These are phyloP conservation scores for Calliphora vicina DNA, from an alignment of 1,140 invertebrate genomes.

Conservation along the genomic window DNA sequence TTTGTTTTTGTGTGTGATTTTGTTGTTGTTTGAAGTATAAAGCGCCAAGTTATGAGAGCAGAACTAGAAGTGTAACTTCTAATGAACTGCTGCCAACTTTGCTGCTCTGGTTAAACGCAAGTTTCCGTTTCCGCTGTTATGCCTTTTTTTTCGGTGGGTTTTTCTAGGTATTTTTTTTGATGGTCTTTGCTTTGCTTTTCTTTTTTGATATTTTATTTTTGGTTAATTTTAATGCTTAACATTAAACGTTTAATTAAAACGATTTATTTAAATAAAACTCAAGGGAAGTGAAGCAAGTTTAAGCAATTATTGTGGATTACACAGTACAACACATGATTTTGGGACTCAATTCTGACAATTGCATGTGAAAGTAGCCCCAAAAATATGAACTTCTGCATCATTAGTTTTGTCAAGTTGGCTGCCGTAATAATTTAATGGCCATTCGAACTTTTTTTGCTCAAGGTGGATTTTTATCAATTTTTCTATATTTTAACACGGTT, in stretches of 20 bases:
- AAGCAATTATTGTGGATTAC: too few relatives aligned
- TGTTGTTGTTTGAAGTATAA: neutral
- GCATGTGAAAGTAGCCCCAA: too few relatives aligned
- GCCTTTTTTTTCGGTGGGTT: neutral
- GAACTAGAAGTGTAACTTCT: neutral
- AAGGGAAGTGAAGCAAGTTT: too few relatives aligned
- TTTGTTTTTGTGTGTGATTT: too few relatives aligned
- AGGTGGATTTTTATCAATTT: too few relatives aligned
- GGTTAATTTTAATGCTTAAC: neutral
- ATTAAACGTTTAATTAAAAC: neutral
- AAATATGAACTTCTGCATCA: too few relatives aligned
- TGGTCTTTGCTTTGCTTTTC: neutral
- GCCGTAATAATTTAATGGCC: too few relatives aligned
- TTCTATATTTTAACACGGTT: too few relatives aligned
- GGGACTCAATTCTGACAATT: too few relatives aligned
- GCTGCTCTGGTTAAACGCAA: slow-evolving; percentile 17
- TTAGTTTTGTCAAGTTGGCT: too few relatives aligned
- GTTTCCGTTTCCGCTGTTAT: slow-evolving; percentile 18
- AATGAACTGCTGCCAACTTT: slow-evolving; percentile 16
- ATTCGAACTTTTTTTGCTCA: too few relatives aligned
- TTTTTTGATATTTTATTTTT: neutral
- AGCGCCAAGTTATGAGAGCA: neutral
- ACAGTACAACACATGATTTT: too few relatives aligned
- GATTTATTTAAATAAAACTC: neutral
- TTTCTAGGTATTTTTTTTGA: neutral